Percentiles rank a stretch among this genome's conserved stretches.
phyloP scores from a whole-genome alignment of 2,888 invertebrate species.

The Auanema sp. region DNA sequence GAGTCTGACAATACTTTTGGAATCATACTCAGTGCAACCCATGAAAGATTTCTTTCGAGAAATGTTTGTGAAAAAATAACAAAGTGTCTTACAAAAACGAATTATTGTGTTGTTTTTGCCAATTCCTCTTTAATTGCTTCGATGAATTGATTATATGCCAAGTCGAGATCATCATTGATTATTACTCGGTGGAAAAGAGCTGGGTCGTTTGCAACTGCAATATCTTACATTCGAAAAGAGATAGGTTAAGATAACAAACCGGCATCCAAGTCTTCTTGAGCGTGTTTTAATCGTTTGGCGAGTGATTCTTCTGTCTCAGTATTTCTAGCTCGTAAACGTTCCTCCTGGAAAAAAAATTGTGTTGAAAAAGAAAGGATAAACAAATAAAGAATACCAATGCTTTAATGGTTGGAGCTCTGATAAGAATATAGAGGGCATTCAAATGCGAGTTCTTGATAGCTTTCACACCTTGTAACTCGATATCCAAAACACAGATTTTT shows the following conservation, averaged over 20 bases:
- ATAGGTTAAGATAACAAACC: conserved; percentile 68
- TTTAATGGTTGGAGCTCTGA: conserved; percentile 77
- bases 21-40: background rate
- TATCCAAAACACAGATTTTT: conserved; percentile 87
- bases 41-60: background rate
- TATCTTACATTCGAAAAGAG: background rate
- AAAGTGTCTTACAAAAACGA: conserved; percentile 6
- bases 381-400: conserved; percentile 6
- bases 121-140: conserved; percentile 51
- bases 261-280: conserved; percentile 81
- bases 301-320: conserved; percentile 89
- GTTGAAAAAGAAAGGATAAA: background rate
- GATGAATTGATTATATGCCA: conserved; percentile 74
- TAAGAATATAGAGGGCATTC: conserved; percentile 82
- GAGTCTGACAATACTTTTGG: background rate
- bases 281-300: conserved; percentile 77
- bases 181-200: conserved; percentile 83
- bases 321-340: conserved; percentile 73
- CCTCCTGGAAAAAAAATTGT: conserved; percentile 35
- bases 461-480: conserved; percentile 86
- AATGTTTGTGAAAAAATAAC: conserved; percentile 15
- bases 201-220: conserved; percentile 66
- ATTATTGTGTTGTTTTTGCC: conserved; percentile 26
- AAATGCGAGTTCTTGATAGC: conserved; percentile 78
- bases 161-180: conserved; percentile 80